Conservation (phyloP, 2,797 vertebrate species). For the Sibirionetta formosa region DNA sequence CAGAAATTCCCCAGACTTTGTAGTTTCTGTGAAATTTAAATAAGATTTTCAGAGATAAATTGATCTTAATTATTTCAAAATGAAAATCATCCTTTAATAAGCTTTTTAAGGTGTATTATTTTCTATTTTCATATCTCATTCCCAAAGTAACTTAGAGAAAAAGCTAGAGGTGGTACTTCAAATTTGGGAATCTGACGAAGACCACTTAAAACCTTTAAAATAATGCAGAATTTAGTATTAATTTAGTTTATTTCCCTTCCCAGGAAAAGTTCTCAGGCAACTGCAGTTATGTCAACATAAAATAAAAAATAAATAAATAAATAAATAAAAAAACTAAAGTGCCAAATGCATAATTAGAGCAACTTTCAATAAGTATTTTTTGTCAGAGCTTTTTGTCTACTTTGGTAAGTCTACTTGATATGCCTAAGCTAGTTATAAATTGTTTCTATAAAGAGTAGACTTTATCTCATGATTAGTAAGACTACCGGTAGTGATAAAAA, state of each 20-base stretch:
- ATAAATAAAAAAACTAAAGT: too few relatives aligned
- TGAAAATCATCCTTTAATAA: neutral
- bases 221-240: neutral
- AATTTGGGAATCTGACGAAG: neutral
- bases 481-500: neutral
- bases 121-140: neutral
- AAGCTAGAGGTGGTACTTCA: neutral
- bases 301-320: too few relatives aligned
- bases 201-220: neutral
- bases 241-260: neutral
- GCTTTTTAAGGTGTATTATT: neutral
- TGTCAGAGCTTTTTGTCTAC: neutral
- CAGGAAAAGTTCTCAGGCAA: neutral
- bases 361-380: neutral
- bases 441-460: neutral
- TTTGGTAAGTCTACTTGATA: neutral
- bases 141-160: neutral
- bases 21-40: neutral
- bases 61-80: neutral
- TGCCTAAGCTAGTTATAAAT: neutral
- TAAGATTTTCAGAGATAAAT: neutral
- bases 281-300: neutral
- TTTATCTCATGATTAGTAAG: slow-evolving; percentile 9
- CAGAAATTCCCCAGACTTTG: neutral
- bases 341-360: neutral